These are phyloP conservation scores for Pseudopodoces humilis DNA, from an alignment of 2,113 vertebrate species.

Conservation along the genomic window DNA sequence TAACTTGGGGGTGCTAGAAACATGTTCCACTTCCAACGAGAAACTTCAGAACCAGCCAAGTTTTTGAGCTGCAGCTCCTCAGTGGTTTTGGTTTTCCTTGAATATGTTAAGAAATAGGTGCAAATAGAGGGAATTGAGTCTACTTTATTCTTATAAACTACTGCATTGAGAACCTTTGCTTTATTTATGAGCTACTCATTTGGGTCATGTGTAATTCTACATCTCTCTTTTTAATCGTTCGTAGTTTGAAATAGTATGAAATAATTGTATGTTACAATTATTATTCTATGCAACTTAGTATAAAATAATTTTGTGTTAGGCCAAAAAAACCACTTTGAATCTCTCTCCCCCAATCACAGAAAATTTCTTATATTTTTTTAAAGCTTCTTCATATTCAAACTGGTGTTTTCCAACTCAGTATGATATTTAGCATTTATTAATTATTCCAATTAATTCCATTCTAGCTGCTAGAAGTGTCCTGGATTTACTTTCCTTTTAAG, in stretches of 20 bases:
- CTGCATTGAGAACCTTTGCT: background rate
- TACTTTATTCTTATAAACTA: background rate
- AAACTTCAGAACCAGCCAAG: background rate
- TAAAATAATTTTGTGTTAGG: background rate
- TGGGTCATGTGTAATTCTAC: background rate
- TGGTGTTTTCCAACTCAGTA: background rate
- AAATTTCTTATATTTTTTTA: background rate
- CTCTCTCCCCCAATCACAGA: background rate
- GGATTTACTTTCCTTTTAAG: constrained; percentile 5
- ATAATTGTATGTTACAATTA: background rate
- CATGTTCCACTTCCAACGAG: background rate
- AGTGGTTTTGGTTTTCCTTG: background rate
- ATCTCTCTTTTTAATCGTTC: background rate
- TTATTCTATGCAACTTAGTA: background rate
- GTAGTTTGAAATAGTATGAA: background rate
- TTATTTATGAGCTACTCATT: background rate
- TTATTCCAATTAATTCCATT: constrained; percentile 5
- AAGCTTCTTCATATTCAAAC: background rate
- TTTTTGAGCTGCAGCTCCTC: background rate
- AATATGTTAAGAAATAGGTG: background rate
- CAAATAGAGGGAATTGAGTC: background rate
- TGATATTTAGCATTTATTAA: background rate
- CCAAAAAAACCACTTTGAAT: background rate
- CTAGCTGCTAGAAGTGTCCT: background rate
- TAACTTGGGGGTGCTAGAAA: background rate